Percentiles rank a stretch among this genome's conserved stretches.
Conservation (phyloP, 1,140 invertebrate genomes). For the Tetramorium parvispinum region DNA sequence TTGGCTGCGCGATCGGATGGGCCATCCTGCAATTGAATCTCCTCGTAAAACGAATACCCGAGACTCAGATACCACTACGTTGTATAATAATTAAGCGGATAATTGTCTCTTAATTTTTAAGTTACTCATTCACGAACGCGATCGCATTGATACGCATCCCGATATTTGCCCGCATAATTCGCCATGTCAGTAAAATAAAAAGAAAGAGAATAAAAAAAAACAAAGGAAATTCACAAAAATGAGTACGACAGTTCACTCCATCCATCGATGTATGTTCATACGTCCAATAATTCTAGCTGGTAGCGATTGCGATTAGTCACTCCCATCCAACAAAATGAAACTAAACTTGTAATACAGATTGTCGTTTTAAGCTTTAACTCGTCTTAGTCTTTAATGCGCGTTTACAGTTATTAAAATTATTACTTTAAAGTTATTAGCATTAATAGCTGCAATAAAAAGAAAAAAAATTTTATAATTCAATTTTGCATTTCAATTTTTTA, state of each 20-base stretch:
- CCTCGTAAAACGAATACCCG: constrained; percentile 24
- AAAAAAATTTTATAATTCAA: not conserved
- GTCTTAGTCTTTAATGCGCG: not conserved
- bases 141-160: constrained; percentile 79
- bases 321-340: not conserved
- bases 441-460: not conserved
- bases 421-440: not conserved
- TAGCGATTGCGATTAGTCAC: not conserved
- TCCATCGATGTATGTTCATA: constrained; percentile 5
- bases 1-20: constrained; percentile 29
- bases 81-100: constrained; percentile 67
- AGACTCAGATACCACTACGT: constrained; percentile 58
- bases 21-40: constrained; percentile 7
- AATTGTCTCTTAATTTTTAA: constrained; percentile 70
- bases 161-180: constrained; percentile 80
- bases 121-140: constrained; percentile 67
- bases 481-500: not conserved
- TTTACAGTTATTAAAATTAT: not conserved
- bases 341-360: not conserved
- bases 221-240: constrained; percentile 52
- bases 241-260: not conserved
- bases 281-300: not conserved
- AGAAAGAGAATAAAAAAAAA: constrained; percentile 66
- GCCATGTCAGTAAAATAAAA: constrained; percentile 81
- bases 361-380: not conserved